Base-by-base conservation (phyloP, 1,140 invertebrate species). In the Drosophila kikkawai region DNA sequence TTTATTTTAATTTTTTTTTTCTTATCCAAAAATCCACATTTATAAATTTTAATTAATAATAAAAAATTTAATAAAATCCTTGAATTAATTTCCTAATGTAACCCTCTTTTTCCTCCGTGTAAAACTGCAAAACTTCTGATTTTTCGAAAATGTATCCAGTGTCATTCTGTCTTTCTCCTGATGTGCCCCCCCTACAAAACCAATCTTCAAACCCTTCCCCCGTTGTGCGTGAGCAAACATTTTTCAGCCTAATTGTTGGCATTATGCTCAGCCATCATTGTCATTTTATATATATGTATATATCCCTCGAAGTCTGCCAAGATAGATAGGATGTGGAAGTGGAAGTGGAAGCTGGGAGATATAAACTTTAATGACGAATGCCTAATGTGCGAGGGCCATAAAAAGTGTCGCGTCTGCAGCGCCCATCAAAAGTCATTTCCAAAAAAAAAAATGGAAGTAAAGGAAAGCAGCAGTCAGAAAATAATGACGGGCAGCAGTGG, bases 381-480 rank as follows among this genome's bases (percentile, higher is more conserved):
- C 75, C 75, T 77, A 77, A 77, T 76, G 74, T 77, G 64, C 64
- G 64, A 29, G 57, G 34, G 63, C 59, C 80, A 85, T 85, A 81
- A 85, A 83, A 83, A 71, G 80, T 81, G 82, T 84, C 82, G 79
- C 82, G 73, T 85, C 82, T 85, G 82, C 65, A 56, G 22, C 42
- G 69, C 53, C 70, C 79, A 85, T 87, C 83, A 87, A 82, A 85
- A 85, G 73, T 61, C 26, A 50, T 29, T 13, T 79, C 68, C 17
- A 57, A 86, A 68, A 75, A 29, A 29, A 60, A 85, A 50, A 70
- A 75, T 65, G 8, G 61, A 60, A 76, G 68, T 65, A 71, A 59
- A 42, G 45, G 39, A 61, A 61, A 51, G 50, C 61, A 48, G 67
- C 19, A 47, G 45, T 15, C n/a, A 7, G 22, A 41, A 56, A 42